Evolutionary conservation across 1,140 invertebrate genomes (phyloP).

Genomic region (Chymomyza costata): DNA sequence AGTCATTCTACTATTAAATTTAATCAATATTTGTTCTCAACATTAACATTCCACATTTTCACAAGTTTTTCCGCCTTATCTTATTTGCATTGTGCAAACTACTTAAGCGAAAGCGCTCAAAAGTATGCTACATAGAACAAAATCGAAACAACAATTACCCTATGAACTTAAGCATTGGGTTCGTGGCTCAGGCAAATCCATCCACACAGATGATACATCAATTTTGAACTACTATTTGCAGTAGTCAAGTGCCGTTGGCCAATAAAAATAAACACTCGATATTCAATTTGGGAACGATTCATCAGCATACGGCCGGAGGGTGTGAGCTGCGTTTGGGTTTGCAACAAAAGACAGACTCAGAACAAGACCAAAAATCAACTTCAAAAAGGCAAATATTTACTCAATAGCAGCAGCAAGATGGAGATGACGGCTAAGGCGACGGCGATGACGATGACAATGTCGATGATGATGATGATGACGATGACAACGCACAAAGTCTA

Average conservation of each 20-base stretch:
- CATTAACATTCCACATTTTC: no score
- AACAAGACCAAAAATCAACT: slow-evolving; percentile 65
- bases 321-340: slow-evolving; percentile 44
- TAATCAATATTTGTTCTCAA: no score
- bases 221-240: slow-evolving; percentile 46
- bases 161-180: background rate
- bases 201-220: slow-evolving; percentile 49
- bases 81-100: slow-evolving; percentile 54
- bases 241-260: slow-evolving; percentile 25
- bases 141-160: slow-evolving; percentile 3
- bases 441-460: slow-evolving; percentile 4
- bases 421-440: slow-evolving; percentile 17
- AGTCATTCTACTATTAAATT: no score
- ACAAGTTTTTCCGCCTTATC: no score
- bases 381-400: slow-evolving; percentile 70
- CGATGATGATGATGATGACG: slow-evolving; percentile 21
- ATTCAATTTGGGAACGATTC: slow-evolving; percentile 67
- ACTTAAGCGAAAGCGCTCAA: slow-evolving; percentile 12
- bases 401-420: slow-evolving; percentile 43
- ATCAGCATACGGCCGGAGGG: slow-evolving; percentile 34
- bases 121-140: slow-evolving; percentile 28
- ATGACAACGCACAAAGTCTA: slow-evolving; percentile 14
- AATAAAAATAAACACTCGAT: slow-evolving; percentile 68
- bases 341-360: slow-evolving; percentile 66
- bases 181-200: slow-evolving; percentile 18